Evolutionary conservation across 2,888 invertebrate genomes (phyloP).

Genomic region (Himalopsyche japonica): DNA sequence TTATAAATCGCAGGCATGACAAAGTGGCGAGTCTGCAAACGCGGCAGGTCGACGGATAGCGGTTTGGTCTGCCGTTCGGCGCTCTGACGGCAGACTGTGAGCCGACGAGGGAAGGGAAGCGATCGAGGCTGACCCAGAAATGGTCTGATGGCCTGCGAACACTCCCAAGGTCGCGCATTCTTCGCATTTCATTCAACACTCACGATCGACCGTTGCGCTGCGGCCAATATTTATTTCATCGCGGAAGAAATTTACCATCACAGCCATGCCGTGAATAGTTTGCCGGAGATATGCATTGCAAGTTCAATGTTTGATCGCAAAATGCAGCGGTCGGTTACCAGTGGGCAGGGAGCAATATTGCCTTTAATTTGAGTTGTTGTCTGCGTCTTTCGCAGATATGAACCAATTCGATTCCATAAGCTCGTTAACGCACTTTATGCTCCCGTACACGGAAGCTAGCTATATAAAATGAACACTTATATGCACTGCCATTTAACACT

Average conservation of each 20-base stretch:
- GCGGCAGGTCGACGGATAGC: neutral
- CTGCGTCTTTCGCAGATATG: too few species aligned
- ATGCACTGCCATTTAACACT: too few species aligned
- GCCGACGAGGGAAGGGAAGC: neutral
- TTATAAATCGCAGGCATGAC: neutral
- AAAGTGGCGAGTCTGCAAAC: neutral
- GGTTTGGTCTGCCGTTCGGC: too few species aligned
- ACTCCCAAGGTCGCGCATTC: slow-evolving; percentile 41
- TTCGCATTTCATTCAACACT: slow-evolving; percentile 37
- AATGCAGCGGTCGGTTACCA: too few species aligned
- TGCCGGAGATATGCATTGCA: too few species aligned
- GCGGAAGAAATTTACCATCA: neutral
- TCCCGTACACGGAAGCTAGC: too few species aligned
- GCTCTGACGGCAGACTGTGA: neutral
- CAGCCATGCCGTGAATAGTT: neutral
- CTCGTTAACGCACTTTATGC: too few species aligned
- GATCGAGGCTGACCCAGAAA: slow-evolving; percentile 29
- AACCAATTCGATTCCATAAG: too few species aligned
- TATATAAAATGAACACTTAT: too few species aligned
- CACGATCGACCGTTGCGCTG: neutral
- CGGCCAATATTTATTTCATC: neutral
- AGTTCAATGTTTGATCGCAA: too few species aligned
- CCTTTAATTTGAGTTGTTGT: too few species aligned
- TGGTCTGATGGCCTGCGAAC: slow-evolving; percentile 4
- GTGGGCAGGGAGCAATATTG: too few species aligned